These are phyloP conservation scores for Crotalus tigris DNA, from an alignment of 2,113 vertebrate species.

Conservation along the genomic window DNA sequence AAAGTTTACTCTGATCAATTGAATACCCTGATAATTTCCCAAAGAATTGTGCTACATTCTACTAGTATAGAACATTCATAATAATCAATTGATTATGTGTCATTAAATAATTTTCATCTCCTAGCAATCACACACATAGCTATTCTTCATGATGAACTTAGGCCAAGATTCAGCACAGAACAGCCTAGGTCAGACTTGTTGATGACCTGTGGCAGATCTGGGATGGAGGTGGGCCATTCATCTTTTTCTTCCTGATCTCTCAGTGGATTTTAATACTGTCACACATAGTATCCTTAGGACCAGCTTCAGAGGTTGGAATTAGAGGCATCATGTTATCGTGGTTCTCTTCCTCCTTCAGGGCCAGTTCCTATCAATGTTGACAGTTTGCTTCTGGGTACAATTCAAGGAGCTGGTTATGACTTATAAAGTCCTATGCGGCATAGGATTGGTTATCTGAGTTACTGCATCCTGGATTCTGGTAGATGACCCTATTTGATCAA, in stretches of 20 bases:
- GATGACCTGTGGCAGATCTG: background rate
- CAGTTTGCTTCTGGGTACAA: too few species aligned
- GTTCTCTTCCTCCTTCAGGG: too few species aligned
- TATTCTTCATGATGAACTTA: background rate
- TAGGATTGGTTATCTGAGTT: too few species aligned
- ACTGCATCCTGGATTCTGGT: too few species aligned
- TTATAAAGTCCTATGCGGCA: too few species aligned
- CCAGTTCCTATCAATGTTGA: too few species aligned
- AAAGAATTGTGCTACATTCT: background rate
- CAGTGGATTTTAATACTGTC: background rate
- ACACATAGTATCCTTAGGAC: background rate
- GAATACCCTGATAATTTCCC: background rate
- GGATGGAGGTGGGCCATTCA: background rate
- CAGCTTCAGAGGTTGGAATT: too few species aligned
- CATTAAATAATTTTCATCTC: background rate
- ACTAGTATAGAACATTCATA: background rate
- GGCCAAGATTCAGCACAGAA: background rate
- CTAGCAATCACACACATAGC: background rate
- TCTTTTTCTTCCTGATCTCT: background rate
- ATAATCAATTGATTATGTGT: background rate
- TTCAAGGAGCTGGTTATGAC: too few species aligned
- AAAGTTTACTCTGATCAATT: background rate
- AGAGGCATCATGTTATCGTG: too few species aligned
- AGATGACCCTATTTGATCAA: too few species aligned
- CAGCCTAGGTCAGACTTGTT: background rate